Base-by-base conservation (phyloP, 1,140 invertebrate genomes). In the Psilanteris sp. region DNA sequence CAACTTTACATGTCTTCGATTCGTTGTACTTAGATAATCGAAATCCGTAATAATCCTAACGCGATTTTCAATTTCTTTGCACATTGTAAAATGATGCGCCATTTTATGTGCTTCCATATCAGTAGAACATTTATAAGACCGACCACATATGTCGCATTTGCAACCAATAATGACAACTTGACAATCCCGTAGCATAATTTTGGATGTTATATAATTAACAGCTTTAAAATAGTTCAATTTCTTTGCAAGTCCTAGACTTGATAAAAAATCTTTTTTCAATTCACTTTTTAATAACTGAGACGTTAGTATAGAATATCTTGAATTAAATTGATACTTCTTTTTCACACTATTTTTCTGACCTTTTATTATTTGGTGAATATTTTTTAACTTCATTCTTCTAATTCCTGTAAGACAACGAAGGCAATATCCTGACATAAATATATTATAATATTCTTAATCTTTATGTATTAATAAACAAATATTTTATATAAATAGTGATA, bases 81-180 rank as follows among this genome's bases (percentile, higher is more conserved):
- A 24, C 18, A 29, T 50, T 1, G 34, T 43, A 5, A 52, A 64
- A 18, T 64, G 59, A n/a, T 64, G 59, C 3, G 2, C n/a, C 11
- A 0, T 24, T n/a, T 41, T 11, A 13, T 64, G 59, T 9, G n/a
- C 1, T n/a, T 24, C 10, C 14, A 52, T 7, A n/a, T 64, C 59
- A 4, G 44, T 48, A 3, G 2, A 15, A 15, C 59, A 64, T 11
- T 64, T 64, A 7, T 32, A 64, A 6, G 10, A 13, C 4, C 59
- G 22, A n/a, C 59, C 59, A 14, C 59, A 64, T 1, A 64, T 15
- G 6, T 32, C n/a, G 34, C 59, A 64, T 9, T 43, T 64, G 24
- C 44, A 32, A 10, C 59, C 59, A 9, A 41, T 10, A 8, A 64
- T 50, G 15, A 52, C 24, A 7, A 64, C 59, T 1, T 11, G 4